These are phyloP conservation scores for Nyctibius bracteatus DNA, from an alignment of 2,113 vertebrate species.

Conservation along the genomic window DNA sequence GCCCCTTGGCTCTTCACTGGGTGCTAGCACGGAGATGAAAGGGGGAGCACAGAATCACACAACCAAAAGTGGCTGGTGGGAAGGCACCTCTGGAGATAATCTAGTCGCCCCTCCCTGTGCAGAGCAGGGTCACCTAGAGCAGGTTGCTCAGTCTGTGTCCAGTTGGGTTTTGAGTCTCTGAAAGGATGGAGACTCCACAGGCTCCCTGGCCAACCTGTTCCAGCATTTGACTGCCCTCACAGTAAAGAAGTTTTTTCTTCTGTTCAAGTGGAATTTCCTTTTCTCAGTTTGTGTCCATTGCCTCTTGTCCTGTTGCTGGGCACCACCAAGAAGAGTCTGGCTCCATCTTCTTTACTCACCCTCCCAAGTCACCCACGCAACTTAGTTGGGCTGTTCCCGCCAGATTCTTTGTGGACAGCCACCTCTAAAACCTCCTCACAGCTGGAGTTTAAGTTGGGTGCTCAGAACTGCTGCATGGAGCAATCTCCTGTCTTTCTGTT, in stretches of 20 bases:
- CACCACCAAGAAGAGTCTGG: background rate
- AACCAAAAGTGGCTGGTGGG: background rate
- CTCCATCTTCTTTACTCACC: background rate
- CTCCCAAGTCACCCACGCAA: background rate
- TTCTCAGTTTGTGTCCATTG: background rate
- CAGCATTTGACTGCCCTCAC: background rate
- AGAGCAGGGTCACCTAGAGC: background rate
- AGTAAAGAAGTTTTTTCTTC: background rate
- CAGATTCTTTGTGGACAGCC: background rate
- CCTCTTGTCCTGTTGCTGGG: background rate
- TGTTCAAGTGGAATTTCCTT: background rate
- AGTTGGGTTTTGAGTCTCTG: background rate
- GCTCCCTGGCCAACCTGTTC: background rate
- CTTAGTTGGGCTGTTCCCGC: background rate
- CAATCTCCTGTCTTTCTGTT: background rate
- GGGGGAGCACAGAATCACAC: background rate
- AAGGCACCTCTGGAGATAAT: background rate
- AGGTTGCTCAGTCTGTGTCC: background rate
- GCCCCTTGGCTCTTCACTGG: background rate
- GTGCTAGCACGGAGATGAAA: background rate
- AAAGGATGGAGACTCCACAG: background rate
- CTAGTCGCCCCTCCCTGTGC: accelerated
- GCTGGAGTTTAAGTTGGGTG: background rate
- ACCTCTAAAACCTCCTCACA: background rate
- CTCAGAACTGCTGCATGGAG: background rate